Base-by-base conservation (phyloP, 2,888 invertebrate genomes). In the Pseudococcus viburni region DNA sequence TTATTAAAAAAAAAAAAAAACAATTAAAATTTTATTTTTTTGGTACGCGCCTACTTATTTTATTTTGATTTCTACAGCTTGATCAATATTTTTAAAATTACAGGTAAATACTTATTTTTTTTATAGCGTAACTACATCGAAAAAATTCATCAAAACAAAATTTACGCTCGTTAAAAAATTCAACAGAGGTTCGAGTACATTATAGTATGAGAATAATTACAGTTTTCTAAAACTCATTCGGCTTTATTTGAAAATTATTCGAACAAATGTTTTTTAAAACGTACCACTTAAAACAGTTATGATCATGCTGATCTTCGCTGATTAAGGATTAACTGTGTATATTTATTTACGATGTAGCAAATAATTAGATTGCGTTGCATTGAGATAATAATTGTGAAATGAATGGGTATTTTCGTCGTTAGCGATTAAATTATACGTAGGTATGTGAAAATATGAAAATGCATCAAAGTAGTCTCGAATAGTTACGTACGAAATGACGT, bases 31-130 rank as follows among this genome's bases (percentile, higher is more conserved):
- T 42, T 42, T 42, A 42, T 42, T 42, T 3, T 42, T 42, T 42
- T 42, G 15, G 51, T 68, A 68, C 26, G 26, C 68, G n/a, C 26
- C 26, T 26, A 68, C 15, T 68, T 68, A 68, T 68, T 22, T 68
- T 68, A 68, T 68, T 68, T 68, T 68, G 68, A 68, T 68, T 68
- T 26, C 26, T 42, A 42, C 17, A 26, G 12, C 68, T 68, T 68
- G 26, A 68, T 9, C 26, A 9, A 15, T 59, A n/a, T 59, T 59
- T n/a, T n/a, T 8, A 6, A 8, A 68, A 68, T 68, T 68, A 17
- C 26, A 26, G 11, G 11, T 26, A 26, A 8, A 2, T 68, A 68
- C 2, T 68, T 68, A 68, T 11, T 68, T 68, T 5, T 42, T 6
- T 42, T 42, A 3, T 42, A 42, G 42, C 6, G 39, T 39, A 8